Evolutionary conservation across 1,140 invertebrate genomes (phyloP).

Genomic region (Sycophaga agraensis): DNA sequence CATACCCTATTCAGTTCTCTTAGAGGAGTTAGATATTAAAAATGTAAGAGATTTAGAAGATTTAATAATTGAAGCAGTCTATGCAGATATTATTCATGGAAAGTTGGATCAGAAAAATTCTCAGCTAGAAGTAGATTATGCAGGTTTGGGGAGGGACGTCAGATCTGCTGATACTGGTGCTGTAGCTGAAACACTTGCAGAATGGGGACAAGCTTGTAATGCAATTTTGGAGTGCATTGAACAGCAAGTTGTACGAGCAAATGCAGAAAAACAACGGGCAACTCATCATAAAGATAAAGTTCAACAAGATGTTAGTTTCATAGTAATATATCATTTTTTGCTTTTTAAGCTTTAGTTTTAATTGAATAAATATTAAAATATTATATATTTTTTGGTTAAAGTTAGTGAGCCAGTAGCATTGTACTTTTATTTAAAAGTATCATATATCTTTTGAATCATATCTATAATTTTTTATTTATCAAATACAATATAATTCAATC

Average conservation of each 20-base stretch:
- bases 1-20: conserved; percentile 83
- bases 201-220: conserved; percentile 91
- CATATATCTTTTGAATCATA: no score
- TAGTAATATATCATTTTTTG: conserved; percentile 18
- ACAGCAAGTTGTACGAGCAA: conserved; percentile 84
- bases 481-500: no score
- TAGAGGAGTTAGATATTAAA: conserved; percentile 86
- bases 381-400: no score
- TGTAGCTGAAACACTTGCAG: conserved; percentile 78
- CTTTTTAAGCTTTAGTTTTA: no score
- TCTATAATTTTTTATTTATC: no score
- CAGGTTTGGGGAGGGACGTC: conserved; percentile 86
- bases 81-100: conserved; percentile 94
- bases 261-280: conserved; percentile 79
- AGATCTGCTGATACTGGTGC: conserved; percentile 74
- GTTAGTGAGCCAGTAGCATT: no score
- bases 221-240: conserved; percentile 86
- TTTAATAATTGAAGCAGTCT: conserved; percentile 96
- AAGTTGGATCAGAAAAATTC: conserved; percentile 95
- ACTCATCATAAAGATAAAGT: conserved; percentile 80
- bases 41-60: conserved; percentile 94
- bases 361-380: no score
- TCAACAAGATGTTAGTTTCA: conserved; percentile 75
- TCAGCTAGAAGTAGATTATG: conserved; percentile 90
- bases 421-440: no score